Evolutionary conservation across 2,888 invertebrate species (phyloP), one percentile per base, ranked within the genome.

Genomic region (Drosophila sordidapex): DNA sequence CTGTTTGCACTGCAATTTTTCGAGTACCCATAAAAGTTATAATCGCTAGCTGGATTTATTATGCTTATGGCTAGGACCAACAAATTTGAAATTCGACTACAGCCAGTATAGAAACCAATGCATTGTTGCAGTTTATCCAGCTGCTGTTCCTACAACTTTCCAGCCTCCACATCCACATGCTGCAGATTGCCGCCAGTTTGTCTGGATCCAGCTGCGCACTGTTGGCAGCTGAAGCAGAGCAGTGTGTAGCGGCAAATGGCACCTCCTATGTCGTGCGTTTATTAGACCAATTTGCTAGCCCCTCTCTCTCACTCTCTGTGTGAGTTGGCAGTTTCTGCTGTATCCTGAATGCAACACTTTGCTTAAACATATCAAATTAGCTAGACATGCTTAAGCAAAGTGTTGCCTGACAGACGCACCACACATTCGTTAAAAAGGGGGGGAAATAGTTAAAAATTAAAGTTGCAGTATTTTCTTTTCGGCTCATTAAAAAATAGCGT

Each of bases 11-110:
- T 65, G 65, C 66, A 70, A 62, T 58, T 76, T 81, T 68, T 43
- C 36, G 62, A 61, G 71, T 64, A 67, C 54, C 59, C 66, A 69
- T 51, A 59, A 59, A 71, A 74, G 64, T 68, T 70, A 62, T 77
- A 66, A 48, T 35, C 72, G 61, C 61, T 71, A 69, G 72, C 72
- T 58, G 65, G 73, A 77, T 84, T 81, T 76, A 81, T 68, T 70
- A 51, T 66, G 64, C 79, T 73, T 64, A 68, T 63, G 56, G 71
- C 64, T 72, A 76, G 62, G 63, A 53, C 74, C 62, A 81, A 81
- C 84, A 82, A 76, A 63, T 72, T 69, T 52, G 46, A 79, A 87
- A 85, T 87, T 84, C 79, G 71, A 69, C 62, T 64, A 59, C 54
- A 77, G 46, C 51, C 59, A 66, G 31, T 35, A 61, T 11, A 27